Base-by-base conservation (phyloP, 1,140 invertebrate genomes). In the Solenopsis invicta region DNA sequence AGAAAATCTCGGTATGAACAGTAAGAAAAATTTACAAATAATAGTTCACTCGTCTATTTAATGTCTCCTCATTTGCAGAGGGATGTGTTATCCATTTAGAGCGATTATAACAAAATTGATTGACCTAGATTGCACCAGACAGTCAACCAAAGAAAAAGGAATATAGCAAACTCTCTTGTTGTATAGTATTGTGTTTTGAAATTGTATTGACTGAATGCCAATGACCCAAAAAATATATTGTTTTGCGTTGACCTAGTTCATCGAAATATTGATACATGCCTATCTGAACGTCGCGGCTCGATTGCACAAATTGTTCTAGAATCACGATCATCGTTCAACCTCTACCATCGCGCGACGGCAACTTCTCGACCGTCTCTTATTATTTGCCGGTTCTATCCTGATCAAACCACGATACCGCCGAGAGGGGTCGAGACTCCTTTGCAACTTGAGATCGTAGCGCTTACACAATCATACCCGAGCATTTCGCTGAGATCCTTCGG, bases 401-500 rank as follows among this genome's bases (percentile, higher is more conserved):
- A 84, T 75, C 54, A 74, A 61, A 71, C 66, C 66, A 13, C 80
- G 69, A 84, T 74, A 61, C 24, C 12, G 67, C 24, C 41, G 69
- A 50, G 50, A 29, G 48, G 69, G 45, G 75, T 41, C 16, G 61
- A 50, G 67, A 76, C 81, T 77, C 89, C 89, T 84, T 67, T 86
- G 85, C 56, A 50, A 37, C 34, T 87, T 75, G 72, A 64, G 52
- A 64, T 45, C 87, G 69, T 56, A 37, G 37, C 67, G 21, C n/a
- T 76, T 78, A 74, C 81, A 82, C 78, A 88, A 50, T 78, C 52
- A 34, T 45, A 48, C n/a, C 41, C 10, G 12, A n/a, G 72, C 66
- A 78, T 85, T 88, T 85, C 66, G 71, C 74, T 12, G 61, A 61
- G 84, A 87, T 88, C 77, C 84, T 64, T 24, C 16, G 80, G 90